Percentiles rank a stretch among this genome's conserved stretches.
Evolutionary conservation across 2,113 vertebrate species (phyloP).

Genomic region (Hippocampus abdominalis): DNA sequence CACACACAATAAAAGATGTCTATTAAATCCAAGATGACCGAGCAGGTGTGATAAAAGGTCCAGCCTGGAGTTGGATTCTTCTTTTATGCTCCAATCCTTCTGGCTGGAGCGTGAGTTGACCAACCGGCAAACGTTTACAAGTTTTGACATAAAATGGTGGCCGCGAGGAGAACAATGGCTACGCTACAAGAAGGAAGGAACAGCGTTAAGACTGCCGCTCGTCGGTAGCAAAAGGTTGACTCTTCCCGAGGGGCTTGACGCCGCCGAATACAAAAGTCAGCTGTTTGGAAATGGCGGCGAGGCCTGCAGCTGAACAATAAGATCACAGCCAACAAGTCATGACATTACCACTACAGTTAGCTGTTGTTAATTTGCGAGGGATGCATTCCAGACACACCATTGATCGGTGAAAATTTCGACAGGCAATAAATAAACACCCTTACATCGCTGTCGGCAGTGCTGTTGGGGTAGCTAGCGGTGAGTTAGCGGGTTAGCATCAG

Average conservation of each 20-base stretch:
- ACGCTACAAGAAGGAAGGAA: conserved; percentile 2
- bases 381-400: not conserved
- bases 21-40: conserved; percentile 17
- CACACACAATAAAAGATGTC: conserved; percentile 2
- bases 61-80: conserved; percentile 10
- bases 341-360: not conserved
- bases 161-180: conserved; percentile 31
- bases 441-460: too few species aligned
- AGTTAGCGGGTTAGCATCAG: too few species aligned
- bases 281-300: conserved; percentile 34
- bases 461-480: too few species aligned
- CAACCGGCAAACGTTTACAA: conserved; percentile 18
- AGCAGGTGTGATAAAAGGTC: conserved; percentile 15
- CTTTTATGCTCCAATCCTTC: conserved; percentile 12
- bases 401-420: not conserved
- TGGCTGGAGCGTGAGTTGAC: not conserved
- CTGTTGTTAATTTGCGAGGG: not conserved
- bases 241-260: conserved; percentile 28
- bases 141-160: conserved; percentile 19
- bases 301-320: conserved; percentile 22
- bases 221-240: conserved; percentile 27
- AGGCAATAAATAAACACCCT: not conserved
- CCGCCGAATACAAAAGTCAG: conserved; percentile 18
- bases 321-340: conserved; percentile 27
- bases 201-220: conserved; percentile 16